Percentiles rank a stretch among this genome's conserved stretches.
Evolutionary conservation across 2,797 vertebrate genomes (phyloP).

Genomic region (Cirrhinus molitorella): DNA sequence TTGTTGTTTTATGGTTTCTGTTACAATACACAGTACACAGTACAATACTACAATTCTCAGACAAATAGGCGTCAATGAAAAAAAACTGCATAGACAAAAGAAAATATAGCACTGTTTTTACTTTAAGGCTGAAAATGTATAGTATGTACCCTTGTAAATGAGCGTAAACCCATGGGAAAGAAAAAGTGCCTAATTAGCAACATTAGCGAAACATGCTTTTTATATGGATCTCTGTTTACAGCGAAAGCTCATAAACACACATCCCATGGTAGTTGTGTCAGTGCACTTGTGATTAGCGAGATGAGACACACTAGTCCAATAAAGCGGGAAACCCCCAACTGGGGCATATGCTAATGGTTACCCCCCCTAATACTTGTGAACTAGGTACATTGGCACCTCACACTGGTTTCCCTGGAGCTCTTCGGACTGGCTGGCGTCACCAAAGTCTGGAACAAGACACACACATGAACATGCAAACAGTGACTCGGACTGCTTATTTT

Average conservation of each 20-base stretch:
- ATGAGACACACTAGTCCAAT: conserved; percentile 55
- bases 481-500: conserved; percentile 44
- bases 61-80: conserved; percentile 13
- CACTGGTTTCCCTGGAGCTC: conserved; percentile 42
- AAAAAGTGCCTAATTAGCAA: conserved; percentile 58
- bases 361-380: conserved; percentile 51
- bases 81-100: neutral
- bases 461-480: conserved; percentile 44
- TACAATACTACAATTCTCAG: conserved; percentile 14
- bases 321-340: conserved; percentile 57
- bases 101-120: neutral
- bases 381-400: conserved; percentile 34
- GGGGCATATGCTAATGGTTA: conserved; percentile 67
- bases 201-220: conserved; percentile 57
- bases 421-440: conserved; percentile 50
- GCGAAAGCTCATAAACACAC: conserved; percentile 61
- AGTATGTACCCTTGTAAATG: conserved; percentile 27
- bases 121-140: conserved; percentile 28
- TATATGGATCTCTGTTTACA: conserved; percentile 63
- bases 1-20: neutral
- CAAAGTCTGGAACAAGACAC: conserved; percentile 46
- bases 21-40: no score
- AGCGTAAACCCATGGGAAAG: conserved; percentile 47
- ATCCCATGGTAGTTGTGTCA: conserved; percentile 58
- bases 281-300: conserved; percentile 58